Percentiles rank a stretch among this genome's conserved stretches.
phyloP scores from a whole-genome alignment of 2,113 vertebrate genomes.

The Brienomyrus longianalis region DNA sequence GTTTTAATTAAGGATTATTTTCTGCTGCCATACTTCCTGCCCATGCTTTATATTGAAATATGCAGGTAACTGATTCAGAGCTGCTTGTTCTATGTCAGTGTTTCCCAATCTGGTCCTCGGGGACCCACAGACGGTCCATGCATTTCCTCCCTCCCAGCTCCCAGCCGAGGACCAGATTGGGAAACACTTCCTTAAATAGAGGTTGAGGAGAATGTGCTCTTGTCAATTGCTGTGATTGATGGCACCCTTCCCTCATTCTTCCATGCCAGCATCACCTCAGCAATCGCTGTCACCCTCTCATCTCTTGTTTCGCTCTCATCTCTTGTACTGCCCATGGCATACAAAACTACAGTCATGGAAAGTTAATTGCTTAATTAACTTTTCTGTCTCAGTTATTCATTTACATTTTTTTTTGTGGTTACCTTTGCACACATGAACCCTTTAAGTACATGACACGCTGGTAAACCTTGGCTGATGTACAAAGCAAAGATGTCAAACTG shows the following conservation, averaged over 20 bases:
- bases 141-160: not conserved
- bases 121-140: not conserved
- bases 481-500: not conserved
- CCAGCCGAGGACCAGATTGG: not conserved
- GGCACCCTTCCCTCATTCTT: not conserved
- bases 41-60: not conserved
- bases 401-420: not conserved
- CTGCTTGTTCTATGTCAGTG: not conserved
- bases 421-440: not conserved
- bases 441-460: not conserved
- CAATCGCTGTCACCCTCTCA: not conserved
- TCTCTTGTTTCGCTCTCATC: not conserved
- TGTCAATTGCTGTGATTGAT: not conserved
- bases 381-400: not conserved
- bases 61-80: not conserved
- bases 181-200: not conserved
- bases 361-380: not conserved
- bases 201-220: not conserved
- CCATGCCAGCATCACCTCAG: not conserved
- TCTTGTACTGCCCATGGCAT: not conserved
- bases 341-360: not conserved
- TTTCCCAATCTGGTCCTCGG: not conserved
- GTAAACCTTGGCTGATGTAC: not conserved
- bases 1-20: not conserved
- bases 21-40: not conserved